Percentiles rank a stretch among this genome's conserved stretches.
These are phyloP conservation scores for Cherax destructor DNA, from an alignment of 1,140 invertebrate genomes.

Conservation along the genomic window DNA sequence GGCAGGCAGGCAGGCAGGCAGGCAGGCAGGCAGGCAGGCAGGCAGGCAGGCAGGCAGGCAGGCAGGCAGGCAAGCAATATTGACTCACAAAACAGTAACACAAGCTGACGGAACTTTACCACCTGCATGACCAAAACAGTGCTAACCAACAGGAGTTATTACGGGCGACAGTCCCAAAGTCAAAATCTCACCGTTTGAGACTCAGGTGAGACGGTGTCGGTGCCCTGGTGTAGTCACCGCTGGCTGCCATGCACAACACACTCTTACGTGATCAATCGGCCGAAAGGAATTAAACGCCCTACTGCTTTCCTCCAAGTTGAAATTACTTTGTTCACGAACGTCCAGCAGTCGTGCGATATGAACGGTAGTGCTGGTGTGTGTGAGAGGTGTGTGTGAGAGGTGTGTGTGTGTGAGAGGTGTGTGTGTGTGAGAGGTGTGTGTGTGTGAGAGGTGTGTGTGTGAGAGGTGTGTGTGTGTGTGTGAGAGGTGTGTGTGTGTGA, in stretches of 20 bases:
- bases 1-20: background rate
- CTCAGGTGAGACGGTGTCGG: no score
- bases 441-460: no score
- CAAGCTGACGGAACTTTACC: no score
- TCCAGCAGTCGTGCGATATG: background rate
- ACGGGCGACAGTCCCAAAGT: background rate
- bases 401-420: no score
- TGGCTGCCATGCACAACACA: background rate
- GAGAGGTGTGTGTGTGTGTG: no score
- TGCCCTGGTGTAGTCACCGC: background rate
- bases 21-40: background rate
- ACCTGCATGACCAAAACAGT: background rate
- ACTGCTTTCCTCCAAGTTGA: constrained; percentile 25
- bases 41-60: background rate
- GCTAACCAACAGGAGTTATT: background rate
- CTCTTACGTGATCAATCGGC: constrained; percentile 19
- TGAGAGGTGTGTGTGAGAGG: no score
- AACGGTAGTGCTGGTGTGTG: background rate
- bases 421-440: no score
- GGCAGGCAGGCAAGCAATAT: no score
- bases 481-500: no score
- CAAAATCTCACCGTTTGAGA: background rate
- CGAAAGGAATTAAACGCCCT: constrained; percentile 29
- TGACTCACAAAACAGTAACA: no score
- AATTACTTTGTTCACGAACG: constrained; percentile 28